Evolutionary conservation across 2,113 vertebrate species (phyloP), one percentile per base, ranked within the genome.

Genomic region (Ceyx margarethae): DNA sequence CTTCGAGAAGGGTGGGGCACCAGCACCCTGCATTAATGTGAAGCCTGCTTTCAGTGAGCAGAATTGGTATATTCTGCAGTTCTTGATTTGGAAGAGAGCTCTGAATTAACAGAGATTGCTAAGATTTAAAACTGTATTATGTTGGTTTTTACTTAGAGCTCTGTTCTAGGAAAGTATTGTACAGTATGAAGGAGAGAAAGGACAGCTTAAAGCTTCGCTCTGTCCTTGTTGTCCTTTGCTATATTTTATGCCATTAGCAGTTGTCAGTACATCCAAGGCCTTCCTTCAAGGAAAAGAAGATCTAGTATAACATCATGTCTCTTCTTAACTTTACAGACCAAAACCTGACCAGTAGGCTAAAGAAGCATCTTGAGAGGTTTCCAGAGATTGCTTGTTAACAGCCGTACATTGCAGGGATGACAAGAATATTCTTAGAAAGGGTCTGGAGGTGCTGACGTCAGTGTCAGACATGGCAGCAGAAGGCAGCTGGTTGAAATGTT

Each of bases 1-100:
- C 93, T 96, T 93, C 66, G 15, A 69, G 94, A 90, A 90, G 81
- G 76, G 72, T 21, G 58, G 90, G 51, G 87, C 81, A 74, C 66
- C 77, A 14, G 67, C 81, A 71, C 81, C 91, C 50, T 21, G 64
- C 81, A 26, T 80, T 75, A 25, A 60, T 58, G 37, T 42, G 78
- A 95, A 89, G 56, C 79, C 88, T 82, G 65, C 85, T 97, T 87
- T 90, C 64, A 10, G 73, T 61, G 72, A 66, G 69, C 76, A 33
- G 45, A 83, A 78, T 85, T 71, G 31, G 26, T 74, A n/a, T 86
- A n/a, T 84, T 80, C 77, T 88, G 64, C 93, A 85, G 69, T 72
- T 60, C 76, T 88, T 65, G 61, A 29, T 35, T 82, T 87, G 60
- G 83, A 50, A 35, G 54, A 31, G 53, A 87, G 42, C 61, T 76